A percentile compares a stretch with the other conserved stretches of the same genome.
These are phyloP conservation scores for Vulpes lagopus DNA, from an alignment of 2,113 vertebrate genomes.

Conservation along the genomic window DNA sequence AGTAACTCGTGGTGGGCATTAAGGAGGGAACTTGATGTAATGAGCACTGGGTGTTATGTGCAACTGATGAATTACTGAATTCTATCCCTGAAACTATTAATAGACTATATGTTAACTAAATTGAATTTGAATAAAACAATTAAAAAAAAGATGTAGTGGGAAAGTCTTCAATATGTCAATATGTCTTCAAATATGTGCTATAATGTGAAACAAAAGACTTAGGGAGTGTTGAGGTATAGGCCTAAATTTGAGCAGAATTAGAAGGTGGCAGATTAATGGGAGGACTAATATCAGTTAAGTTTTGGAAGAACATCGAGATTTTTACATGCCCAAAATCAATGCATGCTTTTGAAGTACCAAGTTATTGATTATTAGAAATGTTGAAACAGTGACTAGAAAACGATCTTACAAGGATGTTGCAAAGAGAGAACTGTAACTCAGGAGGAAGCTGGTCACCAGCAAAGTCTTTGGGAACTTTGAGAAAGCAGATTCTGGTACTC, in stretches of 20 bases:
- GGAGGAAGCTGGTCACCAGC: not conserved
- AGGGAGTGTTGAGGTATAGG: not conserved
- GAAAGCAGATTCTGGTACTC: not conserved
- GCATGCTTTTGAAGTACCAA: not conserved
- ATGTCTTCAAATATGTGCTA: not conserved
- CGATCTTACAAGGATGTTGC: not conserved
- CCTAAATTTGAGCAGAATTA: not conserved
- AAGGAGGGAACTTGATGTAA: not conserved
- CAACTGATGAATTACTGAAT: not conserved
- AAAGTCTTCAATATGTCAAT: not conserved
- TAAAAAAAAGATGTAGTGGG: not conserved
- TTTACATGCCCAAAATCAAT: not conserved
- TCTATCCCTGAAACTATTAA: not conserved
- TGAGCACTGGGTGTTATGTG: not conserved
- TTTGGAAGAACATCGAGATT: not conserved
- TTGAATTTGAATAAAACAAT: not conserved
- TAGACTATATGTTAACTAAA: not conserved
- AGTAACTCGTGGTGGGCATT: not conserved
- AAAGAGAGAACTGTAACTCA: not conserved
- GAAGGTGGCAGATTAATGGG: not conserved
- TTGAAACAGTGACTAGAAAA: not conserved
- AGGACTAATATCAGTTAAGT: not conserved
- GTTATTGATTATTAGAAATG: slow-evolving; percentile 9
- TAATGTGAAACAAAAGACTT: not conserved
- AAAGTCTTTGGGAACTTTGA: not conserved